A percentile compares a stretch with the other conserved stretches of the same genome.
Conservation (phyloP, 2,113 vertebrate species). For the Marcusenius ussheri region DNA sequence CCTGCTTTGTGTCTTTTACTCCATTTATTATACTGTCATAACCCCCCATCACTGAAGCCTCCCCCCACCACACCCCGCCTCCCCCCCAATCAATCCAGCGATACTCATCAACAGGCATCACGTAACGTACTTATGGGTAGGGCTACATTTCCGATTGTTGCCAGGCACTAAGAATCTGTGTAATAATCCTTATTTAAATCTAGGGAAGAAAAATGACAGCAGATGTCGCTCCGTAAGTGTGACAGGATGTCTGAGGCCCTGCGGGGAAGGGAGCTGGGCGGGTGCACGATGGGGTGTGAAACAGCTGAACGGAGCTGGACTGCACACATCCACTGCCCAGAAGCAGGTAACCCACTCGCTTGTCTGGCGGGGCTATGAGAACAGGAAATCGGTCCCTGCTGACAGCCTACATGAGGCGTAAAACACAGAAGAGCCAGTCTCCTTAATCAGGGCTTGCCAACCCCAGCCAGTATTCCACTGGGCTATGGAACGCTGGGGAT, state of each 20-base stretch:
- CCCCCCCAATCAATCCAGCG: neutral
- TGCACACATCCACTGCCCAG: conserved; percentile 31
- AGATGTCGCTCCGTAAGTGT: neutral
- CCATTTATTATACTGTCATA: conserved; percentile 42
- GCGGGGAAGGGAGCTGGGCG: neutral
- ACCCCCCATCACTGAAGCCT: neutral
- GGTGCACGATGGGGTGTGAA: neutral
- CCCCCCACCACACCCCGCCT: neutral
- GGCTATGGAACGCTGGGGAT: neutral
- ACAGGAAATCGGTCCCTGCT: neutral
- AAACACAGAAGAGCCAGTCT: neutral
- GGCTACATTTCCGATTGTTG: neutral
- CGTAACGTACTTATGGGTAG: neutral
- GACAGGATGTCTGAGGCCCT: neutral
- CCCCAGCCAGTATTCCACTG: neutral
- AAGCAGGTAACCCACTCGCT: conserved; percentile 3
- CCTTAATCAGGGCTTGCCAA: neutral
- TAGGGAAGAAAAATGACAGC: neutral
- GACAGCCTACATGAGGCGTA: neutral
- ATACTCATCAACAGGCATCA: neutral
- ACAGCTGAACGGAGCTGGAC: conserved; percentile 12
- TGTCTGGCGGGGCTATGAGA: neutral
- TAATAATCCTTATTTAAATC: neutral
- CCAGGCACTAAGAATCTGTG: neutral
- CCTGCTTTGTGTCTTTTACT: conserved; percentile 62